A percentile compares a stretch with the other conserved stretches of the same genome.
phyloP scores from a whole-genome alignment of 2,888 invertebrate genomes.

The Caenorhabditis panamensis region DNA sequence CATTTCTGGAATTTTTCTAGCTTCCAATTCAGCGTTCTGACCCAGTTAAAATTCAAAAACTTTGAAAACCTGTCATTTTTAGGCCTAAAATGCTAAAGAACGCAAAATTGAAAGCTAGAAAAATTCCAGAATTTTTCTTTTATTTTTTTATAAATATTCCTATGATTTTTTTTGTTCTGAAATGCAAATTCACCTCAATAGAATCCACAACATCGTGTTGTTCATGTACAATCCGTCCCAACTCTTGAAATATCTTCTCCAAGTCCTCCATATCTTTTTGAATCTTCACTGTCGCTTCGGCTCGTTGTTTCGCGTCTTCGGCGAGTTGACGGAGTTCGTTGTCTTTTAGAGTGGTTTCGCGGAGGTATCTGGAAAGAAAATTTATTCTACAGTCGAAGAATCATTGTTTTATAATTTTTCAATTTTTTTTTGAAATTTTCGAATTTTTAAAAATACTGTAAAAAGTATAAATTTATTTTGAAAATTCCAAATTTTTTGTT shows the following conservation, averaged over 20 bases:
- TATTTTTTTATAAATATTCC: not conserved
- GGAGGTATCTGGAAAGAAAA: constrained; percentile 37
- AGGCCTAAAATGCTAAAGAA: too few relatives aligned
- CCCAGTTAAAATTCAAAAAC: too few relatives aligned
- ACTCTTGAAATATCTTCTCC: constrained; percentile 75
- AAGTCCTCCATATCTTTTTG: constrained; percentile 76
- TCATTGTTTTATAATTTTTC: not conserved
- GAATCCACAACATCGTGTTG: constrained; percentile 79
- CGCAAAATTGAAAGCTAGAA: too few relatives aligned
- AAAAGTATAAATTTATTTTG: too few relatives aligned
- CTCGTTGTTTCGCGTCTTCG: constrained; percentile 61
- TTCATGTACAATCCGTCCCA: constrained; percentile 75
- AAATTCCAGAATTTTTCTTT: not conserved
- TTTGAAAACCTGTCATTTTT: too few relatives aligned
- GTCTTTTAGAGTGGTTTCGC: constrained; percentile 46
- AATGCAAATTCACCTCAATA: constrained; percentile 65
- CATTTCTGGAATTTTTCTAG: too few relatives aligned
- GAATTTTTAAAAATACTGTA: too few relatives aligned
- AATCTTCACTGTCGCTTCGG: constrained; percentile 64
- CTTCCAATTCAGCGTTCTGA: too few relatives aligned
- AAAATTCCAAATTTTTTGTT: too few relatives aligned
- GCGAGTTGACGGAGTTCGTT: constrained; percentile 55
- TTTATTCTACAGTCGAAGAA: not conserved
- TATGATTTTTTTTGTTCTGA: constrained; percentile 6
- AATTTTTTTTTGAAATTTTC: constrained; percentile 3